A percentile compares a stretch with the other conserved stretches of the same genome.
Conservation (phyloP, 2,113 vertebrate species). For the Triplophysa dalaica region DNA sequence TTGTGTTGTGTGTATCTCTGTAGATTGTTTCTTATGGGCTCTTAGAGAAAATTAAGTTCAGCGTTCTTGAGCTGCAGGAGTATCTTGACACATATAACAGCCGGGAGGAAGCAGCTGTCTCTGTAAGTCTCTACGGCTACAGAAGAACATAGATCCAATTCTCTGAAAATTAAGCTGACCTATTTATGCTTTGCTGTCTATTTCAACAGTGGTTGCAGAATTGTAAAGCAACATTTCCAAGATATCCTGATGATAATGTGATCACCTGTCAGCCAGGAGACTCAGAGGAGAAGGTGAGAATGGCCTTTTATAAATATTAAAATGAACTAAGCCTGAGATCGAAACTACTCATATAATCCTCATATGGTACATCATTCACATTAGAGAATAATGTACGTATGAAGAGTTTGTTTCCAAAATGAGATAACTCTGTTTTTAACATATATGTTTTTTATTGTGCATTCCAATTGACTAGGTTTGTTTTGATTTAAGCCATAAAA, state of each 20-base stretch:
- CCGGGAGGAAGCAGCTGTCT: conserved; percentile 90
- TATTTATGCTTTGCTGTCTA: conserved; percentile 15
- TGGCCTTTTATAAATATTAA: not conserved
- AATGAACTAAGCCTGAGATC: too few species aligned
- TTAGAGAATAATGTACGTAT: too few species aligned
- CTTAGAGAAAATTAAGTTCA: conserved; percentile 97
- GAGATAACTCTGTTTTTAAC: too few species aligned
- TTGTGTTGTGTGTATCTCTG: conserved; percentile 36
- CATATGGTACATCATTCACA: too few species aligned
- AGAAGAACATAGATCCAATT: not conserved
- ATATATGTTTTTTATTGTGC: too few species aligned
- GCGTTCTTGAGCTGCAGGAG: conserved; percentile 95
- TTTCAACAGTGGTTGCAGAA: conserved; percentile 89
- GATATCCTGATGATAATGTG: conserved; percentile 88
- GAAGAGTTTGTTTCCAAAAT: too few species aligned
- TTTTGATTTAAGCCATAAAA: too few species aligned
- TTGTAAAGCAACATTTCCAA: conserved; percentile 94
- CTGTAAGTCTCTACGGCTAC: conserved; percentile 72
- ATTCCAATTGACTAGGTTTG: too few species aligned
- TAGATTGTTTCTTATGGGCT: conserved; percentile 97
- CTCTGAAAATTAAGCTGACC: too few species aligned
- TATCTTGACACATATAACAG: conserved; percentile 97
- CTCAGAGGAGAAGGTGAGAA: conserved; percentile 91
- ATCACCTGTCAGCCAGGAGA: conserved; percentile 87
- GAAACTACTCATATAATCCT: too few species aligned